Percentiles rank a stretch among this genome's conserved stretches.
Conservation (phyloP, 2,888 invertebrate species). For the Slavum lentiscoides region DNA sequence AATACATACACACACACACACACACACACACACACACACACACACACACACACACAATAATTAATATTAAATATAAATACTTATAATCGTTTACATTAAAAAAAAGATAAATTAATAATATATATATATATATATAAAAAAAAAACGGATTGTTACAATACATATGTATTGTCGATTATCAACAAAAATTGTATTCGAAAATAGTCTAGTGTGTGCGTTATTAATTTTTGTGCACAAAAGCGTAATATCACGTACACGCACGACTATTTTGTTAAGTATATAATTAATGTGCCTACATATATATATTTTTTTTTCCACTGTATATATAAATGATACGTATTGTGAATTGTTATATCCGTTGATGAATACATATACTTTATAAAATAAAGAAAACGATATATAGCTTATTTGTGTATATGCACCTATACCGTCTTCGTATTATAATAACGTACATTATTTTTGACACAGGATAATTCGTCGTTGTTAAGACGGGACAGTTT, state of each 20-base stretch:
- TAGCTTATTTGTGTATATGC: background rate
- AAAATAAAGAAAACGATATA: slow-evolving; percentile 12
- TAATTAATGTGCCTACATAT: too few species aligned
- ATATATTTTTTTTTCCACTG: background rate
- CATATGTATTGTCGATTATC: background rate
- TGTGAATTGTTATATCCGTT: background rate
- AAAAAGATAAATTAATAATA: background rate
- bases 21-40: background rate
- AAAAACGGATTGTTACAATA: too few species aligned
- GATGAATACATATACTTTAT: background rate
- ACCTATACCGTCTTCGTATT: background rate
- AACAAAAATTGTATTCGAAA: background rate
- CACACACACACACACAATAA: background rate
- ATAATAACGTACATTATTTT: too few species aligned
- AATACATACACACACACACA: background rate
- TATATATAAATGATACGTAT: background rate
- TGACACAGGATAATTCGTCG: too few species aligned
- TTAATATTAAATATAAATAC: background rate
- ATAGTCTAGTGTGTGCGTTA: background rate
- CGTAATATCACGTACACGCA: background rate
- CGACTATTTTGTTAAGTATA: too few species aligned
- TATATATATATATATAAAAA: background rate
- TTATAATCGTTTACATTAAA: too few species aligned
- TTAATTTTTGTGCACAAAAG: background rate
- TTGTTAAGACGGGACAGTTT: too few species aligned